Evolutionary conservation across 1,140 invertebrate genomes (phyloP).

Genomic region (Drosophila truncata): DNA sequence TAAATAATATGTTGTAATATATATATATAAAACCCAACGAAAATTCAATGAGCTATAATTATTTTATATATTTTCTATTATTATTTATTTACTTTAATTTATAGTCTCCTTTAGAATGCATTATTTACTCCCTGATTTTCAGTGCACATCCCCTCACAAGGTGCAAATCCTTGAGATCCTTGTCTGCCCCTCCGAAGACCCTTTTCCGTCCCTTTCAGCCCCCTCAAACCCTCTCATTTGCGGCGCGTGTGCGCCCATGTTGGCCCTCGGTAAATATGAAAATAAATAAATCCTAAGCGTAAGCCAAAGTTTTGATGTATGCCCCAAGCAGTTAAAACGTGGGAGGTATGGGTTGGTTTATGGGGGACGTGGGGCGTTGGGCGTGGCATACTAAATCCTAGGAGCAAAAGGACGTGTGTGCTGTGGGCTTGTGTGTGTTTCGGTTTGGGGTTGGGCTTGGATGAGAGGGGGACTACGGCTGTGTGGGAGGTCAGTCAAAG

Average conservation of each 20-base stretch:
- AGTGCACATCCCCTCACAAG: slow-evolving; percentile 36
- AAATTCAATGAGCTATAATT: too few relatives aligned
- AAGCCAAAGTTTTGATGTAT: slow-evolving; percentile 84
- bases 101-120: not conserved
- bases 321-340: slow-evolving; percentile 81
- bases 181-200: slow-evolving; percentile 49
- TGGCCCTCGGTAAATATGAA: slow-evolving; percentile 78
- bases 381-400: slow-evolving; percentile 71
- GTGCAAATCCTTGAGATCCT: slow-evolving; percentile 83
- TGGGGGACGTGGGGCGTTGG: slow-evolving; percentile 16
- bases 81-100: not conserved
- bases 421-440: slow-evolving; percentile 37
- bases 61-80: not conserved
- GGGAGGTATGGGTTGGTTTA: slow-evolving; percentile 54
- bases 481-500: slow-evolving; percentile 71
- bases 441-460: slow-evolving; percentile 19
- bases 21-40: not conserved
- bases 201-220: not conserved
- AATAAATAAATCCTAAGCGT: slow-evolving; percentile 84
- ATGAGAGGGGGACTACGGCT: not conserved
- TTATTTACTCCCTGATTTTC: not conserved
- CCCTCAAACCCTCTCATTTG: slow-evolving; percentile 43
- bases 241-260: slow-evolving; percentile 53
- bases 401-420: slow-evolving; percentile 50
- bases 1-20: not conserved